Percentiles rank a stretch among this genome's conserved stretches.
Evolutionary conservation across 1,140 invertebrate genomes (phyloP).

Genomic region (Trinorchestia longiramus): DNA sequence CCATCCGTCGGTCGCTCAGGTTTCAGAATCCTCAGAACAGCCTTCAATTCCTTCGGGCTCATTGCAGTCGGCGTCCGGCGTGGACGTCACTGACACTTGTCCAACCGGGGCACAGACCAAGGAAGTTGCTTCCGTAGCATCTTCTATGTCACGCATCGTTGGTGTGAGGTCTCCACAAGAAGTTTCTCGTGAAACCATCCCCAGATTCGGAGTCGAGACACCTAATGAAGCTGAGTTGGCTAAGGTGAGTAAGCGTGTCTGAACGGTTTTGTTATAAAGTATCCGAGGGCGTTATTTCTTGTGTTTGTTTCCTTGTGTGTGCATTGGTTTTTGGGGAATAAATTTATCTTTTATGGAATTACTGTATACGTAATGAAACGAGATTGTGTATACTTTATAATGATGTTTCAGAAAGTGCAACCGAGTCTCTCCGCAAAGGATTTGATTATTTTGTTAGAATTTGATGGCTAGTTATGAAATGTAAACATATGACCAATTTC

Average conservation of each 20-base stretch:
- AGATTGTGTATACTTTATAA: neutral
- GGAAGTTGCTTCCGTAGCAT: constrained; percentile 51
- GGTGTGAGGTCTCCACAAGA: constrained; percentile 88
- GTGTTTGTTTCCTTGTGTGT: neutral
- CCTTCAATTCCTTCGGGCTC: constrained; percentile 52
- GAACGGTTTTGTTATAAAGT: neutral
- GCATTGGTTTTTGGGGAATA: too few relatives aligned
- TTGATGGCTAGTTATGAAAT: neutral
- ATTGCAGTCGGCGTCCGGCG: constrained; percentile 28
- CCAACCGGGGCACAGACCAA: neutral
- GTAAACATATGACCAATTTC: neutral
- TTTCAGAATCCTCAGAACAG: neutral
- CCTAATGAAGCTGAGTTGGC: constrained; percentile 88
- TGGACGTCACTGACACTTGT: constrained; percentile 61
- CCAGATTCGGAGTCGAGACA: constrained; percentile 92
- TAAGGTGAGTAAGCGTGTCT: constrained; percentile 73
- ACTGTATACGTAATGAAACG: neutral
- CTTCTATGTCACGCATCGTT: constrained; percentile 86
- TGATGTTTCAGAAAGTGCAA: neutral
- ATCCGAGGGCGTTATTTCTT: neutral
- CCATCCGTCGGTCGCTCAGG: neutral
- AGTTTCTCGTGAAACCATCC: constrained; percentile 89
- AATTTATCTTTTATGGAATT: too few relatives aligned
- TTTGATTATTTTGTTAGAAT: too few relatives aligned
- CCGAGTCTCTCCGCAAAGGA: too few relatives aligned